A percentile compares a stretch with the other conserved stretches of the same genome.
Conservation (phyloP, 2,888 invertebrate species). For the Diarsia brunnea region DNA sequence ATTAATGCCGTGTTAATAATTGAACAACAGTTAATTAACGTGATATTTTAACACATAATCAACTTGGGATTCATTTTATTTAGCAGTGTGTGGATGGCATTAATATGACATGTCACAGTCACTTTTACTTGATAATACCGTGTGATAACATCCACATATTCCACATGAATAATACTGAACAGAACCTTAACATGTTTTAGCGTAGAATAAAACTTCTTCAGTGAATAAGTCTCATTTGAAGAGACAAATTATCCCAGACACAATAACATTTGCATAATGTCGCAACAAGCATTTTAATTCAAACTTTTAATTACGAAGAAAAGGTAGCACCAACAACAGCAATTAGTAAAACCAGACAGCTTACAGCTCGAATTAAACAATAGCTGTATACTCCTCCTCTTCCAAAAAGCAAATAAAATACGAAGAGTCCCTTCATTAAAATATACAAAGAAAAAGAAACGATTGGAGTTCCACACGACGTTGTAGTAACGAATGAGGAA, state of each 20-base stretch:
- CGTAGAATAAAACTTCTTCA: background rate
- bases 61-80: background rate
- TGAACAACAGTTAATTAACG: background rate
- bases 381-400: background rate
- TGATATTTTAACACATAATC: too few species aligned
- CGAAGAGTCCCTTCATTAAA: constrained; percentile 44
- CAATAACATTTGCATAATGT: constrained; percentile 11
- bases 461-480: constrained; percentile 59
- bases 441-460: constrained; percentile 50
- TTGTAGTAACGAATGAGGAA: constrained; percentile 45
- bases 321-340: constrained; percentile 10
- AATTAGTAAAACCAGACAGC: constrained; percentile 29
- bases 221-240: background rate
- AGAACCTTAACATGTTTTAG: background rate
- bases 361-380: constrained; percentile 35
- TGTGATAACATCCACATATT: background rate
- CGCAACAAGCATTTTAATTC: constrained; percentile 20
- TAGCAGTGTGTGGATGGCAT: background rate
- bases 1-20: background rate
- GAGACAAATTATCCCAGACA: constrained; percentile 1
- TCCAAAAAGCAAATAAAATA: constrained; percentile 20
- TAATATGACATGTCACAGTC: background rate
- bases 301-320: constrained; percentile 25
- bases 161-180: background rate
- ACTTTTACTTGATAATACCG: background rate